Conservation (phyloP, 2,888 invertebrate species). For the Platerodrilus igneus region DNA sequence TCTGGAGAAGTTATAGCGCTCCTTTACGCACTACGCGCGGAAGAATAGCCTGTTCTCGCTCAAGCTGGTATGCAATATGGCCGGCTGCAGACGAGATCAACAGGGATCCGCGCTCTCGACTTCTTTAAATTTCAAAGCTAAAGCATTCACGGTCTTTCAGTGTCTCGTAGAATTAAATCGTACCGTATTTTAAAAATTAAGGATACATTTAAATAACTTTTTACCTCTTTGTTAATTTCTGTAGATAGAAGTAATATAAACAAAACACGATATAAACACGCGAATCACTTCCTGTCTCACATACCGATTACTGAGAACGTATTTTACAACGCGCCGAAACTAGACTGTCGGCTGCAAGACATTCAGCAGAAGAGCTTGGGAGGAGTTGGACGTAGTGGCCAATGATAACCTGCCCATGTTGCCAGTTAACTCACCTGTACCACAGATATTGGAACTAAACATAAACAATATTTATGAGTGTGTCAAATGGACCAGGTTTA, state of each 20-base stretch:
- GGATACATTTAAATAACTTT: no score
- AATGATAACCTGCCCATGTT: slow-evolving; percentile 44
- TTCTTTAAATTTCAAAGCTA: no score
- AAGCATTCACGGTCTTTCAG: no score
- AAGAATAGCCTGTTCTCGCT: slow-evolving; percentile 37
- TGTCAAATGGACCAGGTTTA: slow-evolving; percentile 48
- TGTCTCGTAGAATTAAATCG: no score
- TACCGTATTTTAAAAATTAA: no score
- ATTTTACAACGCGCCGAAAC: slow-evolving; percentile 42
- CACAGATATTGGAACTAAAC: slow-evolving; percentile 42
- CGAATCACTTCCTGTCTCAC: no score
- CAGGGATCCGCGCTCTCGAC: slow-evolving; percentile 38
- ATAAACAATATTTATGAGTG: slow-evolving; percentile 50
- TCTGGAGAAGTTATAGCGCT: slow-evolving; percentile 39
- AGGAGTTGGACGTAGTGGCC: slow-evolving; percentile 41
- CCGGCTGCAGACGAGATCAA: slow-evolving; percentile 39
- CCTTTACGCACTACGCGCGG: slow-evolving; percentile 35
- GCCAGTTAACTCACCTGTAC: slow-evolving; percentile 41
- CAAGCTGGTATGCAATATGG: slow-evolving; percentile 51
- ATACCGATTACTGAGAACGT: no score
- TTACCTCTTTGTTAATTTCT: no score
- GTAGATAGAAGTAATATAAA: no score
- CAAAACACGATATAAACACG: no score
- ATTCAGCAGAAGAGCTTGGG: slow-evolving; percentile 41
- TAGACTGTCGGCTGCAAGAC: slow-evolving; percentile 39